These are phyloP conservation scores for Crotalus viridis DNA, from an alignment of 2,113 vertebrate species.

Conservation along the genomic window DNA sequence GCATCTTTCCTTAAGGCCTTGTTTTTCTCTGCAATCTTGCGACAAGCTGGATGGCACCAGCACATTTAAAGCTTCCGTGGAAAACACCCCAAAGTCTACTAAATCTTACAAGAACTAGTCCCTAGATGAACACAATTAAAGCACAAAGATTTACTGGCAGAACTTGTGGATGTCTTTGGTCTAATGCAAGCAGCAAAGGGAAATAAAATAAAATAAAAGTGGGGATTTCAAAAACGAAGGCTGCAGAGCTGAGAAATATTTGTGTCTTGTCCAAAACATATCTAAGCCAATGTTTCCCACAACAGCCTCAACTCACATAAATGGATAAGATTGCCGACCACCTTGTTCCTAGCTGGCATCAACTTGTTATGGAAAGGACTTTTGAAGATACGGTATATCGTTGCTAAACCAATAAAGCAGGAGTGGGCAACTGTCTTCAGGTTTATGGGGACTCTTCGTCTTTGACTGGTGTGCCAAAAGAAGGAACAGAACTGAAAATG, in stretches of 20 bases:
- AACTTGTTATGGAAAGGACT: not conserved
- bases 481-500: not conserved
- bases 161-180: conserved; percentile 41
- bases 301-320: not conserved
- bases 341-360: not conserved
- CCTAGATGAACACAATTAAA: conserved; percentile 60
- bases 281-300: not conserved
- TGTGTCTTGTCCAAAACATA: not conserved
- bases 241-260: not conserved
- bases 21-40: conserved; percentile 44
- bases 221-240: conserved; percentile 26
- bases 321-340: not conserved
- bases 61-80: conserved; percentile 57
- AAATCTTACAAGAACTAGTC: conserved; percentile 65
- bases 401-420: not conserved
- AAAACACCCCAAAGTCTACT: conserved; percentile 61
- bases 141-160: conserved; percentile 47
- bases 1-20: conserved; percentile 41
- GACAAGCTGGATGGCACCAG: conserved; percentile 39
- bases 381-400: not conserved
- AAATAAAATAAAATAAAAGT: conserved; percentile 34
- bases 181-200: conserved; percentile 14
- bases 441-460: not conserved
- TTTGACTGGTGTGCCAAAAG: not conserved
- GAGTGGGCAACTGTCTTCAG: not conserved